Base-by-base conservation (phyloP, 2,888 invertebrate species). In the Eurytoma adleriae region DNA sequence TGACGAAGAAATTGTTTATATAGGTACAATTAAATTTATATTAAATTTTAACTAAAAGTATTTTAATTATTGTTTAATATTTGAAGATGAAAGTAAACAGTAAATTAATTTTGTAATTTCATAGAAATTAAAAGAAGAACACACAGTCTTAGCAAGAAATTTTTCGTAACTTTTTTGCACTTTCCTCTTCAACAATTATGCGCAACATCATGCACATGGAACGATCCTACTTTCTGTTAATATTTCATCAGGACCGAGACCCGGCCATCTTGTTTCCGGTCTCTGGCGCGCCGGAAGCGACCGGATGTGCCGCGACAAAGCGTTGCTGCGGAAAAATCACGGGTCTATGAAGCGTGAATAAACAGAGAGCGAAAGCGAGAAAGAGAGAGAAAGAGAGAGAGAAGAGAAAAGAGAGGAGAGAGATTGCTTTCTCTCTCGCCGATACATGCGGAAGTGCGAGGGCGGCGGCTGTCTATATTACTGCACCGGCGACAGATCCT, bases 201-300 rank as follows among this genome's bases (percentile, higher is more conserved):
- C 27, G n/a, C 54, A 54, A 66, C 50, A 66, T 20, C 18, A 83
- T 84, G 83, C 78, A 78, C 81, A 82, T 82, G 82, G 84, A 84
- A 80, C 84, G 83, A 18, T n/a, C 13, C 48, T 40, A 24, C 16
- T 78, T 87, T 86, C 87, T 87, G 88, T 87, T 89, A 88, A 90
- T 89, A 89, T 89, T 89, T 90, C 89, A 90, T 89, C 86, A 84
- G 80, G 78, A 83, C 83, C 82, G 82, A 84, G 82, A 5, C 79
- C 82, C 88, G 85, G 89, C 87, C 89, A 89, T 90, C 87, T 89
- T 88, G 87, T 84, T 90, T 90, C 90, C 89, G 88, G 89, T 84
- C 83, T 84, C 86, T 84, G 85, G 85, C 82, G 83, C 84, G 82
- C 88, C 88, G 89, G 88, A 88, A 89, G 86, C 86, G 86, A 84